Evolutionary conservation across 2,797 vertebrate species (phyloP), one percentile per base, ranked within the genome.

Genomic region (Danio choprae): DNA sequence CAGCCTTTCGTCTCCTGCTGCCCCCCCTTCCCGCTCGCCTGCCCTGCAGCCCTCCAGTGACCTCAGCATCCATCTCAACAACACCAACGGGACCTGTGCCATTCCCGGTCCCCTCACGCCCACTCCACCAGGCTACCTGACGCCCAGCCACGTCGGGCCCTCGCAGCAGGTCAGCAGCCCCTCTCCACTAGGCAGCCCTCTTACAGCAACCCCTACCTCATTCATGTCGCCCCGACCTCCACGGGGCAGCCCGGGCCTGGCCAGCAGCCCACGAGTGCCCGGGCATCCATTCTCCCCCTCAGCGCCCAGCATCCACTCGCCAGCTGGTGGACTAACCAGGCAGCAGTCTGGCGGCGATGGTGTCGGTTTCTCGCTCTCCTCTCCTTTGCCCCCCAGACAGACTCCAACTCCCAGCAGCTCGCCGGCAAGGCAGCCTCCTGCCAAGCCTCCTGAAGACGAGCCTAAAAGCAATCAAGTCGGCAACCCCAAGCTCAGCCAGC

Each of bases 161-260:
- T 88, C 92, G 85, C 95, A 94, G 85, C 94, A 94, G 88, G 89
- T 90, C 86, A 91, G 83, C 86, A 91, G 92, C 81, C 92, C 91
- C 59, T 95, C 97, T 71, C 93, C 96, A 78, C 87, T 97, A 91
- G 94, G 92, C 86, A 95, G 95, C 84, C 94, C 97, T 65, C 91
- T 93, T 83, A 95, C 95, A 88, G 92, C 96, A 56, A 89, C 95
- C 90, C 93, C 96, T 83, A 93, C 96, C 79, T 97, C 95, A 75
- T 97, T 98, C 89, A 94, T 96, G 93, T 95, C 96, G 6, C 95
- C 96, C 12, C 93, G 95, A 90, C 95, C 94, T 89, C 94, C 93
- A 71, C 94, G 94, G 78, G 94, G 93, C 81, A 95, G 95, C 89
- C 96, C 97, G 22, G 96, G 95, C 60, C 87, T 95, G 81, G 93